These are phyloP conservation scores for Etheostoma cragini DNA, from an alignment of 2,113 vertebrate genomes.

Conservation along the genomic window DNA sequence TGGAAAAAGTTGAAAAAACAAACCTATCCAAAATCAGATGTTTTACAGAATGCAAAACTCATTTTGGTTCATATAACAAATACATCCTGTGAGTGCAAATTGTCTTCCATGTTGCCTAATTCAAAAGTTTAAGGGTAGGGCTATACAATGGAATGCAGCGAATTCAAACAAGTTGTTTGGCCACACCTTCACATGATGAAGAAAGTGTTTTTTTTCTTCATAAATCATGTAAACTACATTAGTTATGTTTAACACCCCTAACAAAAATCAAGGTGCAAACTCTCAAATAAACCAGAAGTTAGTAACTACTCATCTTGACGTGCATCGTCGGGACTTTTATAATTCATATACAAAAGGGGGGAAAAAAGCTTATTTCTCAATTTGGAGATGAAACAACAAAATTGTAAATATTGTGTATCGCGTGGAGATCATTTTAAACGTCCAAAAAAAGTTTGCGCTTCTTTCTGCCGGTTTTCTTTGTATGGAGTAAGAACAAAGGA, in stretches of 20 bases:
- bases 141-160: conserved; percentile 65
- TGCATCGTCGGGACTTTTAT: neutral
- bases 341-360: neutral
- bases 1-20: conserved; percentile 21
- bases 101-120: conserved; percentile 3
- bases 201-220: conserved; percentile 16
- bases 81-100: neutral
- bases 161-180: conserved; percentile 66
- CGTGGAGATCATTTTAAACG: conserved; percentile 1
- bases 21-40: neutral
- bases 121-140: conserved; percentile 32
- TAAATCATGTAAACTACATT: conserved; percentile 12
- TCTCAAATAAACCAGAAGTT: neutral
- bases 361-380: conserved; percentile 25
- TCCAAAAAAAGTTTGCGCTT: conserved; percentile 45
- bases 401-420: neutral
- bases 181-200: conserved; percentile 60
- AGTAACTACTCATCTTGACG: neutral
- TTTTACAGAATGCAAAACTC: neutral
- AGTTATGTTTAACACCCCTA: neutral
- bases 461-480: conserved; percentile 69
- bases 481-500: conserved; percentile 84
- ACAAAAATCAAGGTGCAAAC: conserved; percentile 3
- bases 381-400: neutral
- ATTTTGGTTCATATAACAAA: conserved; percentile 11